Percentiles rank a stretch among this genome's conserved stretches.
These are phyloP conservation scores for Auanema sp. DNA, from an alignment of 2,888 invertebrate species.

Conservation along the genomic window DNA sequence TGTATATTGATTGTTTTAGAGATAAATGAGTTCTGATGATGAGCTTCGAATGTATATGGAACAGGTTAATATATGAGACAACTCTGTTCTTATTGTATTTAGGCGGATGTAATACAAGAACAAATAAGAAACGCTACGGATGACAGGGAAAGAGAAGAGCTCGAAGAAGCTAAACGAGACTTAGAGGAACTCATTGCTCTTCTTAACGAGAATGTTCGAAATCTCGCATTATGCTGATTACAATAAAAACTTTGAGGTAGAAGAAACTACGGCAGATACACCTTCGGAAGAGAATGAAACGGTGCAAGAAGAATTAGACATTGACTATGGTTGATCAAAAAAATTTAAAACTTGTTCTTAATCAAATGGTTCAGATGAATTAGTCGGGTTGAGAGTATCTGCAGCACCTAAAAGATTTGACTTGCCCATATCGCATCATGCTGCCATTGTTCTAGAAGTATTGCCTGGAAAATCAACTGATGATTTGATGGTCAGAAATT, in stretches of 20 bases:
- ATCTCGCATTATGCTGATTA: too few species aligned
- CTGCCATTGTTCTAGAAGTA: slow-evolving; percentile 38
- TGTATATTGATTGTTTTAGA: too few species aligned
- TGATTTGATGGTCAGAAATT: slow-evolving; percentile 1
- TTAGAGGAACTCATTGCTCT: slow-evolving; percentile 30
- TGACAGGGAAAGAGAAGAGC: too few species aligned
- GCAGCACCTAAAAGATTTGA: slow-evolving; percentile 18
- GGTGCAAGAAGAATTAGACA: slow-evolving; percentile 4
- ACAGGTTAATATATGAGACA: too few species aligned
- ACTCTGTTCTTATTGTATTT: neutral
- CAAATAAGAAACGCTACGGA: slow-evolving; percentile 1
- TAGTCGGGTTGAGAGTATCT: slow-evolving; percentile 27
- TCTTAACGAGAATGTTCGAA: slow-evolving; percentile 20
- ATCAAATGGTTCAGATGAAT: slow-evolving; percentile 9
- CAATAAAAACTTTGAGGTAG: neutral
- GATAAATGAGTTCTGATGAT: too few species aligned
- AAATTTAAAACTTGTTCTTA: too few species aligned
- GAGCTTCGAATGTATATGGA: too few species aligned
- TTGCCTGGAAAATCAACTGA: slow-evolving; percentile 7
- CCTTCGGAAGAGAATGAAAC: neutral
- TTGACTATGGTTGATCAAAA: too few species aligned
- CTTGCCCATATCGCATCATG: slow-evolving; percentile 25
- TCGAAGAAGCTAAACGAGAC: slow-evolving; percentile 18
- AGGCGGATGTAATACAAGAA: slow-evolving; percentile 17
- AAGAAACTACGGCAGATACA: neutral